A percentile compares a stretch with the other conserved stretches of the same genome.
phyloP scores from a whole-genome alignment of 2,888 invertebrate species.

The Mechanitis mazaeus region DNA sequence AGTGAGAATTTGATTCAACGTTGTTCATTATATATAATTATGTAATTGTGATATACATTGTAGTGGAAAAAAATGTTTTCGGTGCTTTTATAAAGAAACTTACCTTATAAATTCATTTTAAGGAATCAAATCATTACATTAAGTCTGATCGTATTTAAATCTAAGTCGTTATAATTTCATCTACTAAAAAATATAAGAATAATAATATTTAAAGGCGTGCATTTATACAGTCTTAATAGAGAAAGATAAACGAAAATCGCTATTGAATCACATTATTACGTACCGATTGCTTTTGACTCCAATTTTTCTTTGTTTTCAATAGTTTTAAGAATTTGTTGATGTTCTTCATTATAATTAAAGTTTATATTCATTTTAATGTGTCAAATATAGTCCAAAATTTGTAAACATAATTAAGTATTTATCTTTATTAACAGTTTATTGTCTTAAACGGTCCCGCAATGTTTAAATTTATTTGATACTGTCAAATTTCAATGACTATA shows the following conservation, averaged over 20 bases:
- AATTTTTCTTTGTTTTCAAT: slow-evolving; percentile 9
- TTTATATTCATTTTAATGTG: slow-evolving; percentile 11
- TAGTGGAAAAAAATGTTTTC: too few relatives aligned
- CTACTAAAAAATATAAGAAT: too few relatives aligned
- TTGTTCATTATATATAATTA: too few relatives aligned
- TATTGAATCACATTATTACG: background rate
- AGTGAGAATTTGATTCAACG: background rate
- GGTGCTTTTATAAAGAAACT: too few relatives aligned
- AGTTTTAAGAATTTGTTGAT: slow-evolving; percentile 10
- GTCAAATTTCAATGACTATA: background rate
- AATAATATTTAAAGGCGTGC: too few relatives aligned
- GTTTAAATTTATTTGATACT: background rate
- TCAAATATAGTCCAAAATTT: background rate
- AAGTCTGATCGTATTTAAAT: too few relatives aligned
- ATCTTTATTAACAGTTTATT: background rate
- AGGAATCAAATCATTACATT: too few relatives aligned
- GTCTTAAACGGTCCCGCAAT: background rate
- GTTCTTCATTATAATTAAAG: slow-evolving; percentile 6
- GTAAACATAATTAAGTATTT: background rate
- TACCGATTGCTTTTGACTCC: slow-evolving; percentile 7
- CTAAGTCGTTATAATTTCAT: too few relatives aligned
- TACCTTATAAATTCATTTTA: too few relatives aligned
- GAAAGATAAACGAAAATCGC: background rate
- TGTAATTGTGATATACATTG: too few relatives aligned
- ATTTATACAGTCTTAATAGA: background rate